These are phyloP conservation scores for Drosophila lacicola DNA, from an alignment of 2,888 invertebrate species.

Conservation along the genomic window DNA sequence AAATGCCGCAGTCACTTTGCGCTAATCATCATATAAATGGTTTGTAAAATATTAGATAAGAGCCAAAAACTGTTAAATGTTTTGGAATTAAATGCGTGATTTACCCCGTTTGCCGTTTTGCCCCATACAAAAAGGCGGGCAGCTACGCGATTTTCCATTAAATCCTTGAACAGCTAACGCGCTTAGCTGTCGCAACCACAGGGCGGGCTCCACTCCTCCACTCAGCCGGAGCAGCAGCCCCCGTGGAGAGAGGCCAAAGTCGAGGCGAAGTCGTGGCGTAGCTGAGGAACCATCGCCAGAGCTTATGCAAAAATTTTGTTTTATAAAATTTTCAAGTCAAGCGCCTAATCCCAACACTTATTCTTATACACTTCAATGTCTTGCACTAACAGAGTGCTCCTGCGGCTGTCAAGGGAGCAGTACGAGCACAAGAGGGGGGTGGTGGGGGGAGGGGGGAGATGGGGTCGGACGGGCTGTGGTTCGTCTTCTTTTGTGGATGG, in stretches of 20 bases:
- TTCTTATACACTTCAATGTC: constrained; percentile 80
- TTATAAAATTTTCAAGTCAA: constrained; percentile 81
- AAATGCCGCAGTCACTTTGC: constrained; percentile 65
- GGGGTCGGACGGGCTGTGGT: constrained; percentile 21
- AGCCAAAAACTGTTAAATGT: constrained; percentile 81
- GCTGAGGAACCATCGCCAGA: constrained; percentile 56
- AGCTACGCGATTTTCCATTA: constrained; percentile 68
- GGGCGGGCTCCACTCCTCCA: background rate
- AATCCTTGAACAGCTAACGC: constrained; percentile 79
- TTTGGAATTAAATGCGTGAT: constrained; percentile 83
- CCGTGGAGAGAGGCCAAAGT: constrained; percentile 5
- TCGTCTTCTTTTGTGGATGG: constrained; percentile 38
- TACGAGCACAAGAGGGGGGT: background rate
- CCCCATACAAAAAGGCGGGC: constrained; percentile 15
- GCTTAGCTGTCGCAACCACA: constrained; percentile 68
- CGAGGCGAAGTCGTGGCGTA: background rate
- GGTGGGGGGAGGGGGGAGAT: background rate
- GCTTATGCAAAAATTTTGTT: constrained; percentile 81
- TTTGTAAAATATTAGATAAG: constrained; percentile 83
- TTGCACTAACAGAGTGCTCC: constrained; percentile 59
- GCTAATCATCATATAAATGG: constrained; percentile 84
- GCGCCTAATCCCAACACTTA: constrained; percentile 81
- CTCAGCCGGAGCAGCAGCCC: background rate
- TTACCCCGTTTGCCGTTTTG: constrained; percentile 75
- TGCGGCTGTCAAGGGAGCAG: background rate